These are phyloP conservation scores for Cinara cedri DNA, from an alignment of 2,888 invertebrate genomes.

Conservation along the genomic window DNA sequence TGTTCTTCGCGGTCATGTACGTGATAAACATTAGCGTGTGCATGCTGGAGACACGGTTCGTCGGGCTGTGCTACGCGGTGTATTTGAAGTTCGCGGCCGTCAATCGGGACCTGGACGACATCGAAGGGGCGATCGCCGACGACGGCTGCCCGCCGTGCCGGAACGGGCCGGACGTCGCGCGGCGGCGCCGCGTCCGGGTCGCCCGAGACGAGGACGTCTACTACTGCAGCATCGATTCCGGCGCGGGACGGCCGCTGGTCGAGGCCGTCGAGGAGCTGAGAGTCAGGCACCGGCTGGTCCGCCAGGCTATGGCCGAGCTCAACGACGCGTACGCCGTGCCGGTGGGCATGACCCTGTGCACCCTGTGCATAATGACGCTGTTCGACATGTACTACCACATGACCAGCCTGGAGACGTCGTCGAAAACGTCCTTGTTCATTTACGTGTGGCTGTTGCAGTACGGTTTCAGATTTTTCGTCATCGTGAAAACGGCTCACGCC, in stretches of 20 bases:
- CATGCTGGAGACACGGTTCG: conserved; percentile 42
- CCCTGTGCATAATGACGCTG: conserved; percentile 50
- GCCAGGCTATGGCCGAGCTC: conserved; percentile 24
- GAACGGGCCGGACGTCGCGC: too few relatives aligned
- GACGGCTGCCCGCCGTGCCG: conserved; percentile 2
- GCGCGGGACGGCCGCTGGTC: background rate
- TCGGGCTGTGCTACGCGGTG: conserved; percentile 23
- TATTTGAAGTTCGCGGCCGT: background rate
- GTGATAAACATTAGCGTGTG: conserved; percentile 47
- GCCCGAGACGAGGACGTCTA: background rate
- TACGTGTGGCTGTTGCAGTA: background rate
- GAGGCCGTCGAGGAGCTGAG: conserved; percentile 4
- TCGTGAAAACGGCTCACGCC: conserved; percentile 46
- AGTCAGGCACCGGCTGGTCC: conserved; percentile 32
- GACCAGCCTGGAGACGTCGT: background rate
- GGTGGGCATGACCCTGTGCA: conserved; percentile 3
- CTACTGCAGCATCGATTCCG: background rate
- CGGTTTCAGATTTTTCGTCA: conserved; percentile 10
- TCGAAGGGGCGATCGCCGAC: conserved; percentile 33
- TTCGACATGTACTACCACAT: conserved; percentile 53
- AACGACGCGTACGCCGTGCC: conserved; percentile 15
- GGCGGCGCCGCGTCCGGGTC: background rate
- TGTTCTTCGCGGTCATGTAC: conserved; percentile 37
- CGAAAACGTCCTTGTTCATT: background rate
- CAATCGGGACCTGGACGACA: conserved; percentile 19